Evolutionary conservation across 2,797 vertebrate species (phyloP).

Genomic region (Erethizon dorsatum): DNA sequence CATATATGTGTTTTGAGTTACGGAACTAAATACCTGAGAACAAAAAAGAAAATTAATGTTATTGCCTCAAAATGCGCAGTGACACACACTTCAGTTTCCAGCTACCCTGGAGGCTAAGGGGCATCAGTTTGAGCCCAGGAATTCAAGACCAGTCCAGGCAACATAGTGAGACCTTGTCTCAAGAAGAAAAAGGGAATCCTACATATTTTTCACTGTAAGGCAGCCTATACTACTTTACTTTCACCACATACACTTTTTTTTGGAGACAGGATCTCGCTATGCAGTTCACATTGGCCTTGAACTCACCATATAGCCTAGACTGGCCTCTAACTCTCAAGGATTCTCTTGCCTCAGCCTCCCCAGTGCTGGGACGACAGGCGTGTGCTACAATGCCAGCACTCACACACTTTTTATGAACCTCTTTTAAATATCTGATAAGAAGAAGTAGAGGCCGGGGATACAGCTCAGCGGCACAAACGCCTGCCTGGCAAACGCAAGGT

Average conservation of each 20-base stretch:
- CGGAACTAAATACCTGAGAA: conserved; percentile 12
- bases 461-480: no score
- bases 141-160: neutral
- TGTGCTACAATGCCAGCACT: neutral
- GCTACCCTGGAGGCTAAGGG: neutral
- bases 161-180: neutral
- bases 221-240: neutral
- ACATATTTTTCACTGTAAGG: neutral
- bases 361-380: neutral
- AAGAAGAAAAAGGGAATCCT: neutral
- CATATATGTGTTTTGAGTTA: neutral
- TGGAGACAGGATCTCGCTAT: neutral
- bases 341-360: neutral
- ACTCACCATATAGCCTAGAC: neutral
- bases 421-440: neutral
- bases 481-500: no score
- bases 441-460: neutral
- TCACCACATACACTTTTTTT: neutral
- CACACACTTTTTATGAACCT: neutral
- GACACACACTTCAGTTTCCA: neutral
- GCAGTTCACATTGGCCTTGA: neutral
- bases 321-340: neutral
- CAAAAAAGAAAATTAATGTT: neutral
- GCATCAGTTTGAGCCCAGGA: neutral
- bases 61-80: neutral